Conservation (phyloP, 2,113 vertebrate genomes). For the Myiagra hebetior region DNA sequence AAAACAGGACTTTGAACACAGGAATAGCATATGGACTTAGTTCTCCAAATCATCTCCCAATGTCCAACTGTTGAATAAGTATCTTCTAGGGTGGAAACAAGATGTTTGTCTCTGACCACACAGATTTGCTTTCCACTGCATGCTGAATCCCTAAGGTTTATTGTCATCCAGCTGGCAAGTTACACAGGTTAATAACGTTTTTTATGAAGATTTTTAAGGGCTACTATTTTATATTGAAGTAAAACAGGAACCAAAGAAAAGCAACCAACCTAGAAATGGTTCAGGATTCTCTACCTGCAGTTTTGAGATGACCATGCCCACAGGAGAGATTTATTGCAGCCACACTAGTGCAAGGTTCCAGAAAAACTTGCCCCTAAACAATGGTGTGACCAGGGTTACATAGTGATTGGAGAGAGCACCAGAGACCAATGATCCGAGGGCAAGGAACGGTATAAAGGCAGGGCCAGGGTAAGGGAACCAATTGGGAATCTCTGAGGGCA, state of each 20-base stretch:
- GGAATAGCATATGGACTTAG: not conserved
- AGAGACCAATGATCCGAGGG: too few species aligned
- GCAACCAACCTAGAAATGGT: not conserved
- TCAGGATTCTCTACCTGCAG: not conserved
- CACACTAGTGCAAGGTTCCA: too few species aligned
- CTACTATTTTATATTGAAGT: not conserved
- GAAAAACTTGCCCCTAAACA: too few species aligned
- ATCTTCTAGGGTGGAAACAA: not conserved
- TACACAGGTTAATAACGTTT: not conserved
- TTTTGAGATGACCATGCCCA: not conserved
- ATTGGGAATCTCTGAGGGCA: too few species aligned
- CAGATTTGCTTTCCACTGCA: not conserved
- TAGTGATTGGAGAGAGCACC: too few species aligned
- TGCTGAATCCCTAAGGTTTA: not conserved
- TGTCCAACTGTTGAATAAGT: not conserved
- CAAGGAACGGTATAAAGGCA: too few species aligned
- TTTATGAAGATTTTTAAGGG: not conserved
- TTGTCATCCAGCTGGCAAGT: not conserved
- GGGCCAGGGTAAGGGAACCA: too few species aligned
- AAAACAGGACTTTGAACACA: not conserved
- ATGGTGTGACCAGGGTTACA: too few species aligned
- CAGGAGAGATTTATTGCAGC: too few species aligned
- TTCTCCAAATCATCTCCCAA: not conserved
- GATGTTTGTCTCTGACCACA: not conserved
- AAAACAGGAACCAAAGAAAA: not conserved